Percentiles rank a stretch among this genome's conserved stretches.
Evolutionary conservation across 1,140 invertebrate species (phyloP).

Genomic region (Muscidifurax raptorellus): DNA sequence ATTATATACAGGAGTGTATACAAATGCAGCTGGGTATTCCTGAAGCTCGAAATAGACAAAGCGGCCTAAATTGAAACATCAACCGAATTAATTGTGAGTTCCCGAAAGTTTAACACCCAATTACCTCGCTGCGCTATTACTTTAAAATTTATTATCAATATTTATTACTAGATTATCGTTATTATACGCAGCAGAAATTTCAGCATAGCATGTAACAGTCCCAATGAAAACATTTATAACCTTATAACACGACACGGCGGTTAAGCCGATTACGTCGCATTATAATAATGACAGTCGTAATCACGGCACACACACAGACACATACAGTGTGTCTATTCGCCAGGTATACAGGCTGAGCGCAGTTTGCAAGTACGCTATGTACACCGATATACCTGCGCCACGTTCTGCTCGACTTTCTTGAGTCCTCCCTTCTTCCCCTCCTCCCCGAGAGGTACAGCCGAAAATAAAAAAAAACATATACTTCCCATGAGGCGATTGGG

Average conservation of each 20-base stretch:
- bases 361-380: slow-evolving; percentile 38
- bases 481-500: slow-evolving; percentile 47
- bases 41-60: neutral
- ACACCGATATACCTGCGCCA: slow-evolving; percentile 23
- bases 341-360: neutral
- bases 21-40: no score
- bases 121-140: slow-evolving; percentile 1
- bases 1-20: no score
- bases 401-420: neutral
- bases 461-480: slow-evolving; percentile 34
- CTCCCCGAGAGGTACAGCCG: neutral
- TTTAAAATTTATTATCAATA: no score
- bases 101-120: slow-evolving; percentile 29
- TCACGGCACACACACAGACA: slow-evolving; percentile 4
- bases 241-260: slow-evolving; percentile 40
- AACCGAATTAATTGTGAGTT: slow-evolving; percentile 22
- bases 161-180: no score
- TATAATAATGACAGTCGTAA: slow-evolving; percentile 49
- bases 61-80: neutral
- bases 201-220: neutral
- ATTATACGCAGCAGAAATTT: slow-evolving; percentile 31
- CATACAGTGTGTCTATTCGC: slow-evolving; percentile 32
- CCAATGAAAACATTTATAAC: slow-evolving; percentile 29
- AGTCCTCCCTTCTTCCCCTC: neutral
- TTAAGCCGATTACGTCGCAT: slow-evolving; percentile 44